Evolutionary conservation across 2,888 invertebrate species (phyloP).

Genomic region (Furcula furcula): DNA sequence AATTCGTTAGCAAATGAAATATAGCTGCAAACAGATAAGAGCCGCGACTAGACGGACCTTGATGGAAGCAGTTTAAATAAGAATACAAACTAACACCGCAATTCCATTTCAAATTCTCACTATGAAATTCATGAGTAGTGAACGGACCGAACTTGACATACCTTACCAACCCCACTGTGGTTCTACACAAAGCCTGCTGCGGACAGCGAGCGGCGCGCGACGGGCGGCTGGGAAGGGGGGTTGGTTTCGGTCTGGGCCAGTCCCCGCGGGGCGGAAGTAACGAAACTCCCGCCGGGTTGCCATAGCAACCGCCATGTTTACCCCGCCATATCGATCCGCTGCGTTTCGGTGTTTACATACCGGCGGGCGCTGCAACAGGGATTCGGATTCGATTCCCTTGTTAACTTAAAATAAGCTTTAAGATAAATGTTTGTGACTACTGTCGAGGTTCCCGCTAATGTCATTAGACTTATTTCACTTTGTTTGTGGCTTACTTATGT

Average conservation of each 20-base stretch:
- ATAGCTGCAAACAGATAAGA: too few relatives aligned
- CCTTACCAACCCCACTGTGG: conserved; percentile 15
- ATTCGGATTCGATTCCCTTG: conserved; percentile 24
- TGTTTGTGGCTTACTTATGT: too few relatives aligned
- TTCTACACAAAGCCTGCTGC: conserved; percentile 36
- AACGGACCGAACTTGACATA: conserved; percentile 30
- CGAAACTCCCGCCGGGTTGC: conserved; percentile 66
- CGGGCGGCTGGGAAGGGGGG: conserved; percentile 6
- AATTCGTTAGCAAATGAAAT: too few relatives aligned
- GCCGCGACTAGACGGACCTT: too few relatives aligned
- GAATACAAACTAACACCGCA: too few relatives aligned
- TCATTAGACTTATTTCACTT: too few relatives aligned
- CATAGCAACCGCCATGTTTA: conserved; percentile 79
- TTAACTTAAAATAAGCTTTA: too few relatives aligned
- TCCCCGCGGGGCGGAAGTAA: conserved; percentile 54
- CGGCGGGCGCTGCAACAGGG: conserved; percentile 38
- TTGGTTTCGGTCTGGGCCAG: too few relatives aligned
- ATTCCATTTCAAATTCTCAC: conserved; percentile 2
- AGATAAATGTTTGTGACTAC: too few relatives aligned
- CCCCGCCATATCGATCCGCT: conserved; percentile 74
- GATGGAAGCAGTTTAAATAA: too few relatives aligned
- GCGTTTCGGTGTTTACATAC: conserved; percentile 66
- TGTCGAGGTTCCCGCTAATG: too few relatives aligned
- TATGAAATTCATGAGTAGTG: conserved; percentile 16
- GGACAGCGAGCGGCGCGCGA: conserved; percentile 44